Conservation (phyloP, 2,888 invertebrate species). For the Tuta absoluta region DNA sequence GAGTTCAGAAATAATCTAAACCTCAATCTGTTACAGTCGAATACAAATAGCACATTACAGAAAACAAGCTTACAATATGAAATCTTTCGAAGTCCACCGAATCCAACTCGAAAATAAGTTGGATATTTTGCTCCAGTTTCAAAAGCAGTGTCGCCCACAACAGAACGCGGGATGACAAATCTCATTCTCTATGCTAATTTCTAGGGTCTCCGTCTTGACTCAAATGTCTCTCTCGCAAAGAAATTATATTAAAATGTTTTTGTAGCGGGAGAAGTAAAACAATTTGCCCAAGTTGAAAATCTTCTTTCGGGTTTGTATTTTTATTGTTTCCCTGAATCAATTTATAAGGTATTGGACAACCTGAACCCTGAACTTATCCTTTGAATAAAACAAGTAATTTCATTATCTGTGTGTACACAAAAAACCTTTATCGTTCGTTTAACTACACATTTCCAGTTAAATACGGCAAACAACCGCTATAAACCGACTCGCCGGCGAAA, state of each 20-base stretch:
- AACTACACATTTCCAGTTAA: constrained; percentile 32
- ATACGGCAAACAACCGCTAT: constrained; percentile 39
- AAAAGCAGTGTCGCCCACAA: constrained; percentile 39
- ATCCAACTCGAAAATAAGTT: neutral
- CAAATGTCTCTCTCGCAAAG: constrained; percentile 16
- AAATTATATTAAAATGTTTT: constrained; percentile 22
- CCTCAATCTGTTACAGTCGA: neutral
- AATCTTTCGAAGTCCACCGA: neutral
- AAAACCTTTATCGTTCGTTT: constrained; percentile 22
- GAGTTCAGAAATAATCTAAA: neutral
- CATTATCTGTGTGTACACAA: constrained; percentile 6
- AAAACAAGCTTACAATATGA: constrained; percentile 9
- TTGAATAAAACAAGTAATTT: neutral
- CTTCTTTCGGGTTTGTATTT: constrained; percentile 2
- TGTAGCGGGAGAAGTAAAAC: constrained; percentile 15
- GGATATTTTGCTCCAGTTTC: constrained; percentile 1
- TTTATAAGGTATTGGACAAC: neutral
- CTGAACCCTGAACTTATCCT: neutral
- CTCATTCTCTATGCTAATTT: constrained; percentile 68
- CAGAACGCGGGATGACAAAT: constrained; percentile 61
- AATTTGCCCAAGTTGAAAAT: constrained; percentile 15
- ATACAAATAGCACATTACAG: neutral
- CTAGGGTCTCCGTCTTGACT: constrained; percentile 46
- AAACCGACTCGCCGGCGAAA: constrained; percentile 39
- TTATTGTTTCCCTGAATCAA: neutral